A percentile compares a stretch with the other conserved stretches of the same genome.
These are phyloP conservation scores for Omphaloscelis lunosa DNA, from an alignment of 2,888 invertebrate genomes.

Conservation along the genomic window DNA sequence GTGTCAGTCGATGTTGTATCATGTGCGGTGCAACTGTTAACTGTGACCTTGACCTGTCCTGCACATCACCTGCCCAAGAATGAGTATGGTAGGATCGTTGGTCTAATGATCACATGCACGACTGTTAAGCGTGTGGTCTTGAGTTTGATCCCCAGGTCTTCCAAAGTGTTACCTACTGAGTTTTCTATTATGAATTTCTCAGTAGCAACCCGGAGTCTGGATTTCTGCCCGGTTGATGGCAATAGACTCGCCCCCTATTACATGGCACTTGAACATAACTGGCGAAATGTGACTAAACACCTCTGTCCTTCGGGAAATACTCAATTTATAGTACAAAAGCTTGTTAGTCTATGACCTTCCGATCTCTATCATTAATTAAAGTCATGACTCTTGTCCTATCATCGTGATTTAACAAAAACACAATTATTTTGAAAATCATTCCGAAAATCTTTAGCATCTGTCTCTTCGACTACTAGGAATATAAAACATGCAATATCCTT, in stretches of 20 bases:
- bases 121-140: not conserved
- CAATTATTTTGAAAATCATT: conserved; percentile 22
- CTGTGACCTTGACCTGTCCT: not conserved
- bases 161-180: not conserved
- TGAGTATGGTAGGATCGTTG: not conserved
- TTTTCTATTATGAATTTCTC: not conserved
- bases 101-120: not conserved
- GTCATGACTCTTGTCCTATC: conserved; percentile 28
- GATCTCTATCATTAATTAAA: conserved; percentile 64
- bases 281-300: not conserved
- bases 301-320: not conserved
- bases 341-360: conserved; percentile 47
- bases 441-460: conserved; percentile 17
- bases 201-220: not conserved
- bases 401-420: conserved; percentile 40
- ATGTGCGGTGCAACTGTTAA: not conserved
- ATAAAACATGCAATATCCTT: not conserved
- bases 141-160: not conserved
- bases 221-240: not conserved
- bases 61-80: not conserved
- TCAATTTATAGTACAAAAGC: not conserved
- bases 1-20: too few relatives aligned
- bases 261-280: not conserved
- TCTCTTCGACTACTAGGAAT: not conserved
- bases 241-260: not conserved